These are phyloP conservation scores for Dermatemys mawii DNA, from an alignment of 2,113 vertebrate genomes.

Conservation along the genomic window DNA sequence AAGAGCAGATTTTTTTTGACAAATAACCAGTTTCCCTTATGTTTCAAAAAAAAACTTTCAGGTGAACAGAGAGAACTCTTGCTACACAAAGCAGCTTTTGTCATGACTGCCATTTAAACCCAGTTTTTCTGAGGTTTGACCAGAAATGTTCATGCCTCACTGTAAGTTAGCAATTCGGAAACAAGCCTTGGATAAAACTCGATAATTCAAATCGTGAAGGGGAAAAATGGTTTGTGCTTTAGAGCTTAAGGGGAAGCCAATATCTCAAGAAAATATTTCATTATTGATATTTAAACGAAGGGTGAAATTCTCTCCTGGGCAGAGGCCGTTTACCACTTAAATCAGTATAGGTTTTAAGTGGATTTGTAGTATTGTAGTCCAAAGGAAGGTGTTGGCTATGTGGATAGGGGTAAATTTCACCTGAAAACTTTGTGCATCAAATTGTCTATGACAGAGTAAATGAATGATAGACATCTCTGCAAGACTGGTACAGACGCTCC, in stretches of 20 bases:
- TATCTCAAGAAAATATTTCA: background rate
- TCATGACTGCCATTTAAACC: background rate
- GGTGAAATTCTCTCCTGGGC: background rate
- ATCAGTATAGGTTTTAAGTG: background rate
- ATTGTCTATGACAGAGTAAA: background rate
- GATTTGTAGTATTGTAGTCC: background rate
- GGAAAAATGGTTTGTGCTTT: background rate
- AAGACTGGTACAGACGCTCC: too few species aligned
- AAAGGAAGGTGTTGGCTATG: background rate
- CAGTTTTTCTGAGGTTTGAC: background rate
- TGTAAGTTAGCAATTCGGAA: background rate
- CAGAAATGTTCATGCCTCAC: background rate
- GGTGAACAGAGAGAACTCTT: background rate
- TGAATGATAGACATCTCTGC: background rate
- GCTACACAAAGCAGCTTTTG: background rate
- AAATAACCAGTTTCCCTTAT: background rate
- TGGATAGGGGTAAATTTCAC: background rate
- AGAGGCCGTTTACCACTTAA: background rate
- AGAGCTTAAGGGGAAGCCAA: background rate
- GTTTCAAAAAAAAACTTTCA: background rate
- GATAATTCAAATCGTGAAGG: background rate
- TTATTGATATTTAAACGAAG: background rate
- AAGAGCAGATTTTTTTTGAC: background rate
- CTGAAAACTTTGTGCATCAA: background rate
- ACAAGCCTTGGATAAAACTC: background rate